These are phyloP conservation scores for Furcifer pardalis DNA, from an alignment of 2,797 vertebrate species.

Conservation along the genomic window DNA sequence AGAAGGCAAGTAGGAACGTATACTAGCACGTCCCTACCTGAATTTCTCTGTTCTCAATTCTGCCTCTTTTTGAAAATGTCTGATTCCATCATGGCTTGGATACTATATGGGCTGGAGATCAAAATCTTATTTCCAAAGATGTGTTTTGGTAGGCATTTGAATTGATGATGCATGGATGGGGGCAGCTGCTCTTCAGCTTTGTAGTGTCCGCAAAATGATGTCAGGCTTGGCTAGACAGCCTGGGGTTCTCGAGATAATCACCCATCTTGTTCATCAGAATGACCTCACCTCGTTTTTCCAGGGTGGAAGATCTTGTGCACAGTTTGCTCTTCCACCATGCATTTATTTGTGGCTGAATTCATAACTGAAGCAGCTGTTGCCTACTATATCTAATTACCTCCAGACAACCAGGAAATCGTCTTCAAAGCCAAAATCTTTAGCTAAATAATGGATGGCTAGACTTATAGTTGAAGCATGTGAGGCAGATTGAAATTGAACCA, in stretches of 20 bases:
- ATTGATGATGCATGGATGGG: not conserved
- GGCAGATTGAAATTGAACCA: not conserved
- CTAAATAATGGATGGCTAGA: conserved; percentile 5
- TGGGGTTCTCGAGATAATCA: not conserved
- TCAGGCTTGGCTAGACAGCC: not conserved
- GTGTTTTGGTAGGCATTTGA: conserved; percentile 3
- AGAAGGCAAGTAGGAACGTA: too few species aligned
- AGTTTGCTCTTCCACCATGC: not conserved
- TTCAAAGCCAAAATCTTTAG: conserved; percentile 21
- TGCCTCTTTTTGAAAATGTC: not conserved
- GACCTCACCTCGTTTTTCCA: conserved; percentile 12
- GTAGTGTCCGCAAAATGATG: not conserved
- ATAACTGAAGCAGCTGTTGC: conserved; percentile 49
- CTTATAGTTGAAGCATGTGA: not conserved
- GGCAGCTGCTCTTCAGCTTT: conserved; percentile 22
- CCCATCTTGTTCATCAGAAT: not conserved
- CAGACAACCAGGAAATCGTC: conserved; percentile 32
- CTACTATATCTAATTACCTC: conserved; percentile 35
- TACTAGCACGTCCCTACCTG: not conserved
- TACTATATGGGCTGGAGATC: conserved; percentile 24
- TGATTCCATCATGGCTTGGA: not conserved
- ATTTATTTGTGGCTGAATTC: conserved; percentile 50
- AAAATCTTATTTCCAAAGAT: not conserved
- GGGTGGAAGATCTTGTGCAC: conserved; percentile 30
- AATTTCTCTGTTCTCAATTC: not conserved